Conservation (phyloP, 2,113 vertebrate species). For the Limnothrissa miodon region DNA sequence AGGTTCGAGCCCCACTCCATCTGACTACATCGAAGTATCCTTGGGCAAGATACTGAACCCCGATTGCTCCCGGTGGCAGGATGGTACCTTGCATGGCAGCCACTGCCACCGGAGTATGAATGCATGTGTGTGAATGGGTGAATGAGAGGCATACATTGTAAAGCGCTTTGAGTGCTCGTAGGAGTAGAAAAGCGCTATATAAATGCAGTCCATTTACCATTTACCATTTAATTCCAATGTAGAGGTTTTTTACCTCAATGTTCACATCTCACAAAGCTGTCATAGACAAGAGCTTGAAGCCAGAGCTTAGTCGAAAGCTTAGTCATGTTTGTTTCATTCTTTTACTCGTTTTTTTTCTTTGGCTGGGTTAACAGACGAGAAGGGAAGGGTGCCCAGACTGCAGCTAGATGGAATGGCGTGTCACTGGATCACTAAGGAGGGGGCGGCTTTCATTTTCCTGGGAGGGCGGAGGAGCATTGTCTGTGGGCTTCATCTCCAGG, state of each 20-base stretch:
- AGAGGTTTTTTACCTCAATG: background rate
- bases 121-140: no score
- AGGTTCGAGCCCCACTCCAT: no score
- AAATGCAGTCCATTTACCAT: no score
- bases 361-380: background rate
- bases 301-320: background rate
- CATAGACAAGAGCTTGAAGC: background rate
- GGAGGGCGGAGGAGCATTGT: conserved; percentile 16
- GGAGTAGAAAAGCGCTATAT: no score
- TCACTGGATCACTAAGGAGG: conserved; percentile 40
- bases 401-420: conserved; percentile 37
- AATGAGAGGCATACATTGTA: no score
- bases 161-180: no score
- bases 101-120: no score
- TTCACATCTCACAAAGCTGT: background rate
- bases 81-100: no score
- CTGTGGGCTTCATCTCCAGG: conserved; percentile 31
- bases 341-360: background rate
- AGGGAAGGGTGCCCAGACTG: background rate
- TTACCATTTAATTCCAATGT: background rate
- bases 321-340: background rate
- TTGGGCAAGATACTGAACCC: no score
- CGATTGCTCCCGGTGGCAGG: no score
- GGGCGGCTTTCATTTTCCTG: conserved; percentile 53
- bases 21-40: no score